Evolutionary conservation across 1,140 invertebrate species (phyloP).

Genomic region (Vollenhovia emeryi): DNA sequence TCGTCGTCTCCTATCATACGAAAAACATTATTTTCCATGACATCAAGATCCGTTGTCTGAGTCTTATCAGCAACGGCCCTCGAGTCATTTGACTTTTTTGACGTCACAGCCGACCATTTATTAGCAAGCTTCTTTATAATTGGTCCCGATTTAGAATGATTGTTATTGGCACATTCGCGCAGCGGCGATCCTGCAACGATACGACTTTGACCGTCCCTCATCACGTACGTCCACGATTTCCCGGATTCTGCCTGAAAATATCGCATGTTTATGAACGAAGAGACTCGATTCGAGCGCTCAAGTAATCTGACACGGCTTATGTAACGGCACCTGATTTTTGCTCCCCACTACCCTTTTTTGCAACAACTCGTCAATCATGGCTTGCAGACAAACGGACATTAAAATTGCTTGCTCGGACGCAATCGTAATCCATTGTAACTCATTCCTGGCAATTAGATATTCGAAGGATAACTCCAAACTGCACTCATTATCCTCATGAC

Average conservation of each 20-base stretch:
- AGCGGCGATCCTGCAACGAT: constrained; percentile 76
- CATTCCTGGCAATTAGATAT: constrained; percentile 97
- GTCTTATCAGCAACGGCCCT: constrained; percentile 84
- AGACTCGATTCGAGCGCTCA: constrained; percentile 61
- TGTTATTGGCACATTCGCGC: constrained; percentile 72
- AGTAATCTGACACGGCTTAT: constrained; percentile 57
- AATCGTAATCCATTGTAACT: constrained; percentile 96
- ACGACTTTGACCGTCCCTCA: constrained; percentile 86
- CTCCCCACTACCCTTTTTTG: constrained; percentile 90
- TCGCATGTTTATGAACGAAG: constrained; percentile 57
- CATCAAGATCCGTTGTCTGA: constrained; percentile 88
- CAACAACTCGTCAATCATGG: constrained; percentile 97
- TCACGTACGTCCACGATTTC: constrained; percentile 86
- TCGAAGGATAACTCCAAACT: constrained; percentile 96
- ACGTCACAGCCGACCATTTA: constrained; percentile 81
- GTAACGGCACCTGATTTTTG: constrained; percentile 78
- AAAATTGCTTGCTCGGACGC: constrained; percentile 96
- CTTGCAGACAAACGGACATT: constrained; percentile 97
- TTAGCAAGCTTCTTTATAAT: constrained; percentile 84
- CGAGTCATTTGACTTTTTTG: constrained; percentile 80
- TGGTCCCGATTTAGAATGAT: constrained; percentile 79
- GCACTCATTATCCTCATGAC: constrained; percentile 77
- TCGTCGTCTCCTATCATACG: constrained; percentile 96
- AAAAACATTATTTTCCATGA: constrained; percentile 95
- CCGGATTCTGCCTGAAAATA: constrained; percentile 70